Conservation (phyloP, 2,797 vertebrate species). For the Oreonectes daqikongensis region DNA sequence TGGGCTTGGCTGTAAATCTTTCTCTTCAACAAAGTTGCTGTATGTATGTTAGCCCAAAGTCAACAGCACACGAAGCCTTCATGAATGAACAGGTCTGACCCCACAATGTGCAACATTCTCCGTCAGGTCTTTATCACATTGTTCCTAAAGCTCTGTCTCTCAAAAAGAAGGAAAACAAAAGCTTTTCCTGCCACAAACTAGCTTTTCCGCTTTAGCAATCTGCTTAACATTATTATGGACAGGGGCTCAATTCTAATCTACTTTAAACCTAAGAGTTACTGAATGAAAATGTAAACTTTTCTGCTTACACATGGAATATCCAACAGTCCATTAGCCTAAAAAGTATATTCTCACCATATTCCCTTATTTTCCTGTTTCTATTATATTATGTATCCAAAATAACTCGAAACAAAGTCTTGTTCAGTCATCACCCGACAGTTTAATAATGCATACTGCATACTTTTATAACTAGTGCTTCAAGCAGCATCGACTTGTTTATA, state of each 20-base stretch:
- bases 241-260: not conserved
- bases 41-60: not conserved
- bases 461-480: slow-evolving; percentile 30
- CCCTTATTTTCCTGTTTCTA: not conserved
- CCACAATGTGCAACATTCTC: not conserved
- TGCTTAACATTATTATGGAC: not conserved
- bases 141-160: not conserved
- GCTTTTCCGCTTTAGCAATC: not conserved
- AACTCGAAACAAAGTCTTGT: not conserved
- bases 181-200: not conserved
- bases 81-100: slow-evolving; percentile 22
- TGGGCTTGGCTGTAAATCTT: slow-evolving; percentile 19
- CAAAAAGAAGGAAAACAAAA: not conserved
- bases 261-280: no score
- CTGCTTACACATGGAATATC: not conserved
- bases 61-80: not conserved
- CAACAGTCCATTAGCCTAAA: not conserved
- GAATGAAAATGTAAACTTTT: not conserved
- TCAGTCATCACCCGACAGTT: not conserved
- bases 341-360: not conserved
- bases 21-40: not conserved
- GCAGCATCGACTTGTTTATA: slow-evolving; percentile 19
- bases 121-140: not conserved
- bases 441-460: slow-evolving; percentile 16
- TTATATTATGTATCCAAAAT: not conserved